A percentile compares a stretch with the other conserved stretches of the same genome.
Conservation (phyloP, 2,113 vertebrate genomes). For the Centropristis striata region DNA sequence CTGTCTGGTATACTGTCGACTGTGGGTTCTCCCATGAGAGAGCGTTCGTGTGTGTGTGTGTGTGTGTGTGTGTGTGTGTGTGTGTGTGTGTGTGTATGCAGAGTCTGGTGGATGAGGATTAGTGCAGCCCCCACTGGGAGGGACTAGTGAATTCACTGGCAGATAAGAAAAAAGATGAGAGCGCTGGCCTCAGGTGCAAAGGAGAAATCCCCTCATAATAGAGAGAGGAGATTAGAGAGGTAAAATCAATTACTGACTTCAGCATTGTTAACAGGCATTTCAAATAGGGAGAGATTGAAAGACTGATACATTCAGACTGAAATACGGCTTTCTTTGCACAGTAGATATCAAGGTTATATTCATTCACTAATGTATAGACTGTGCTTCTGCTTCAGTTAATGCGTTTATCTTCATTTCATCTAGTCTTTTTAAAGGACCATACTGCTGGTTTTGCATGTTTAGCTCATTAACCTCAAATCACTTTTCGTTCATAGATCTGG, state of each 20-base stretch:
- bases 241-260: slow-evolving; percentile 65
- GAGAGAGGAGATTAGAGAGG: slow-evolving; percentile 56
- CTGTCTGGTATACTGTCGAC: slow-evolving; percentile 57
- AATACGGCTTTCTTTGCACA: slow-evolving; percentile 5
- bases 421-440: not conserved
- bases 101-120: slow-evolving; percentile 57
- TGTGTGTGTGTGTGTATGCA: slow-evolving; percentile 27
- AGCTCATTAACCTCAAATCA: not conserved
- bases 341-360: slow-evolving; percentile 18
- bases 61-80: slow-evolving; percentile 29
- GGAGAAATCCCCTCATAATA: slow-evolving; percentile 60
- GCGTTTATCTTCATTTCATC: not conserved
- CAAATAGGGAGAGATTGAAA: slow-evolving; percentile 14
- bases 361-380: slow-evolving; percentile 18
- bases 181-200: slow-evolving; percentile 73
- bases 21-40: slow-evolving; percentile 24
- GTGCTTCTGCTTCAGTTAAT: not conserved
- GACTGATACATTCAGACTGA: slow-evolving; percentile 6
- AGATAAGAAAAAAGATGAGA: slow-evolving; percentile 52
- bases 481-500: too few species aligned
- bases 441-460: not conserved
- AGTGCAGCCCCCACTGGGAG: slow-evolving; percentile 36
- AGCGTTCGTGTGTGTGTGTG: slow-evolving; percentile 17
- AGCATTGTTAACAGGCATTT: slow-evolving; percentile 41
- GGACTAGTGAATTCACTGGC: slow-evolving; percentile 35